These are phyloP conservation scores for Percopsis transmontana DNA, from an alignment of 2,113 vertebrate genomes.

Conservation along the genomic window DNA sequence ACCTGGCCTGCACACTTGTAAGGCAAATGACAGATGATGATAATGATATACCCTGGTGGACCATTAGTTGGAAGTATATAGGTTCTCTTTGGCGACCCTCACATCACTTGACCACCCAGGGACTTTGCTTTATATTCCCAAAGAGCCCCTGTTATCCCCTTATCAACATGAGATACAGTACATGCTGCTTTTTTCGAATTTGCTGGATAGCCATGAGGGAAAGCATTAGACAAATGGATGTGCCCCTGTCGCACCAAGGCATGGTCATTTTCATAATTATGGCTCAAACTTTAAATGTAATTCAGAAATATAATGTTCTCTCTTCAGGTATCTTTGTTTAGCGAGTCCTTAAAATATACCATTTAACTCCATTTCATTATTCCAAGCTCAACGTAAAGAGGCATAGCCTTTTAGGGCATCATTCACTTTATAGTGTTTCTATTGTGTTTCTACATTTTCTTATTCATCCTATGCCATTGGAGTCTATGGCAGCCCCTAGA, in stretches of 20 bases:
- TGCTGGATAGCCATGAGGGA: conserved; percentile 49
- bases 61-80: conserved; percentile 60
- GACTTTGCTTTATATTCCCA: conserved; percentile 45
- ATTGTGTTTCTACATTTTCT: too few species aligned
- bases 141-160: conserved; percentile 66
- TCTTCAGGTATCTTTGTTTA: conserved; percentile 14
- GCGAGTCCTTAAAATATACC: conserved; percentile 24
- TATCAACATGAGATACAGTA: conserved; percentile 47
- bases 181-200: conserved; percentile 42
- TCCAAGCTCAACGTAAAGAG: conserved; percentile 53
- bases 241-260: conserved; percentile 25
- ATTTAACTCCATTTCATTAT: conserved; percentile 41
- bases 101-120: conserved; percentile 58
- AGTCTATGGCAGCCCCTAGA: too few species aligned
- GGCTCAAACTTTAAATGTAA: conserved; percentile 36
- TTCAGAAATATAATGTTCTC: conserved; percentile 17
- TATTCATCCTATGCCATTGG: too few species aligned
- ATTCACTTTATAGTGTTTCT: conserved; percentile 73
- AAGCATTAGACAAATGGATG: conserved; percentile 48
- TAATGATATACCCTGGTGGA: conserved; percentile 45
- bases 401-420: conserved; percentile 49
- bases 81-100: conserved; percentile 45
- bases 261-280: conserved; percentile 33
- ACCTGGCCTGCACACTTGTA: conserved; percentile 51
- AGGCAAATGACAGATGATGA: conserved; percentile 66